Base-by-base conservation (phyloP, 2,888 invertebrate genomes). In the Caenorhabditis wallacei region DNA sequence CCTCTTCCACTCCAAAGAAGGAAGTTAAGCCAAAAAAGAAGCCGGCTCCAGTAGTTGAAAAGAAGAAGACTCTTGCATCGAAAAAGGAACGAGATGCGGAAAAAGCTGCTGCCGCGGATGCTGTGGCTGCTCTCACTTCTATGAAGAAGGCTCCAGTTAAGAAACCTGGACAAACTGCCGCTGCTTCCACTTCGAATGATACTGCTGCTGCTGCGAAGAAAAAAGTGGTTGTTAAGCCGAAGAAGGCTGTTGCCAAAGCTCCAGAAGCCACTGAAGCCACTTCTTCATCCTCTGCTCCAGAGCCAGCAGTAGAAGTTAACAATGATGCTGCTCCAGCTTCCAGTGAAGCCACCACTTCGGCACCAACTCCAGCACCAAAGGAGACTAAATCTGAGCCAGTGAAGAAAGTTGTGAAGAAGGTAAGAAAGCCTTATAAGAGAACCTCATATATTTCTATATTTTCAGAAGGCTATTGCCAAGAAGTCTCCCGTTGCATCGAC, bases 361-460 rank as follows among this genome's bases (percentile, higher is more conserved):
- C 56, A 13, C 16, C 40, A 13, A 18, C 40, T 10, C 16, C 35
- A 24, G 24, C 53, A 24, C 53, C 53, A 43, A 53, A 56, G 40
- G 51, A 51, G n/a, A 22, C 35, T 20, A 57, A 70, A 37, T 35
- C 63, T 26, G 40, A 59, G 10, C 54, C 53, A 20, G 40, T 69
- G 5, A 74, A 80, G 71, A 80, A 80, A 24, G 71, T 57, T 22
- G 30, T 24, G 0, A 80, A 80, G 66, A 80, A 80, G 71, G 76
- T 76, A 56, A 20, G 8, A n/a, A 22, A 18, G 7, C 5, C 4
- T 11, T 53, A 4, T 2, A 10, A 10, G 53, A 53, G n/a, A n/a
- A n/a, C n/a, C n/a, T n/a, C n/a, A n/a, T n/a, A n/a, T n/a, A n/a
- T n/a, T n/a, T n/a, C n/a, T n/a, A n/a, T 8, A 54, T 24, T 54